Percentiles rank a stretch among this genome's conserved stretches.
Conservation (phyloP, 1,140 invertebrate genomes). For the Macrobrachium rosenbergii region DNA sequence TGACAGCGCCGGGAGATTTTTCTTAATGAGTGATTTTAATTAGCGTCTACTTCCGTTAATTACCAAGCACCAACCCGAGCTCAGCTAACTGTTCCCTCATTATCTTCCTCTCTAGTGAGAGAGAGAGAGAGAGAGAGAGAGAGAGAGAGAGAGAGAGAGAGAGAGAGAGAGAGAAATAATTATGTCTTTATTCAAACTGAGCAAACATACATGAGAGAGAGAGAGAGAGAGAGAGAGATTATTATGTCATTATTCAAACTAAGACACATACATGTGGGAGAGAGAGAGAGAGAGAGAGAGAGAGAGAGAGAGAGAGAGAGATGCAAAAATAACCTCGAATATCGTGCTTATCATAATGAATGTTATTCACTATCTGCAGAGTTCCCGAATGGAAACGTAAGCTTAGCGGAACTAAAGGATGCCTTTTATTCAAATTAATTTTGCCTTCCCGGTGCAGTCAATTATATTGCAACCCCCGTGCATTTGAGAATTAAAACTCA, state of each 20-base stretch:
- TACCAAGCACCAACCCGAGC: slow-evolving; percentile 1
- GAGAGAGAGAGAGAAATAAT: not conserved
- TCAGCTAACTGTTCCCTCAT: not conserved
- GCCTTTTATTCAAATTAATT: no score
- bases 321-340: not conserved
- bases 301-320: slow-evolving; percentile 1
- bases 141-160: not conserved
- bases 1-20: slow-evolving; percentile 20
- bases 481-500: no score
- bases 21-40: slow-evolving; percentile 36
- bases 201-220: not conserved
- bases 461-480: no score
- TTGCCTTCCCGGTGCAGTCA: no score
- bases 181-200: not conserved
- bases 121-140: not conserved
- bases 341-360: not conserved
- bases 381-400: no score
- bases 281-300: not conserved
- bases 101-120: not conserved
- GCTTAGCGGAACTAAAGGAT: no score
- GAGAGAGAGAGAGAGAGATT: no score
- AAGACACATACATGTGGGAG: not conserved
- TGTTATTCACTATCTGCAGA: not conserved
- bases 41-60: slow-evolving; percentile 37
- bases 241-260: no score